Evolutionary conservation across 2,888 invertebrate genomes (phyloP).

Genomic region (Rhingia rostrata): DNA sequence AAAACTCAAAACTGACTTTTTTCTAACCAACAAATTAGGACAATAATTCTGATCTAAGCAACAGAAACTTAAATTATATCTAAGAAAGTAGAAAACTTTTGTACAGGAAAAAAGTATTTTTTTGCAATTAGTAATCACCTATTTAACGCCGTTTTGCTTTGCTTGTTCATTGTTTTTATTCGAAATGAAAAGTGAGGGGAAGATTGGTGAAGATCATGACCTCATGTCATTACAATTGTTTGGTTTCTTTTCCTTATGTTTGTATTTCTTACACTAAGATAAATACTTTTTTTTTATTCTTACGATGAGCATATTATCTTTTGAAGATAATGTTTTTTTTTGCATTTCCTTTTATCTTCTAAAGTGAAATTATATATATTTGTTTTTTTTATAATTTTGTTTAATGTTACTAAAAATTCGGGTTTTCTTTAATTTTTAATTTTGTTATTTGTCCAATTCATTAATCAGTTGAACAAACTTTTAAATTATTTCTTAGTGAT

Average conservation of each 20-base stretch:
- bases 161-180: constrained; percentile 55
- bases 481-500: constrained; percentile 79
- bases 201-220: constrained; percentile 65
- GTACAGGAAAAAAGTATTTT: constrained; percentile 30
- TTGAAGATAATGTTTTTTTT: constrained; percentile 45
- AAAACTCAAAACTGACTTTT: constrained; percentile 17
- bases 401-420: constrained; percentile 73
- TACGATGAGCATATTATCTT: constrained; percentile 67
- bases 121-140: constrained; percentile 66
- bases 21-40: constrained; percentile 39
- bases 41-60: constrained; percentile 53
- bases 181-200: constrained; percentile 62
- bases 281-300: constrained; percentile 69
- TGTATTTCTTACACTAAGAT: constrained; percentile 71
- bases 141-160: constrained; percentile 73
- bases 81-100: constrained; percentile 37
- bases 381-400: constrained; percentile 43
- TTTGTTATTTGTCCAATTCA: constrained; percentile 71
- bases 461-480: constrained; percentile 76
- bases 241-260: constrained; percentile 35
- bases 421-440: constrained; percentile 53
- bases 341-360: constrained; percentile 59
- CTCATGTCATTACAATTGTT: constrained; percentile 57
- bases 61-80: constrained; percentile 54
- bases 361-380: constrained; percentile 63